Percentiles rank a stretch among this genome's conserved stretches.
phyloP scores from a whole-genome alignment of 2,888 invertebrate genomes.

The Clistopyga incitator region DNA sequence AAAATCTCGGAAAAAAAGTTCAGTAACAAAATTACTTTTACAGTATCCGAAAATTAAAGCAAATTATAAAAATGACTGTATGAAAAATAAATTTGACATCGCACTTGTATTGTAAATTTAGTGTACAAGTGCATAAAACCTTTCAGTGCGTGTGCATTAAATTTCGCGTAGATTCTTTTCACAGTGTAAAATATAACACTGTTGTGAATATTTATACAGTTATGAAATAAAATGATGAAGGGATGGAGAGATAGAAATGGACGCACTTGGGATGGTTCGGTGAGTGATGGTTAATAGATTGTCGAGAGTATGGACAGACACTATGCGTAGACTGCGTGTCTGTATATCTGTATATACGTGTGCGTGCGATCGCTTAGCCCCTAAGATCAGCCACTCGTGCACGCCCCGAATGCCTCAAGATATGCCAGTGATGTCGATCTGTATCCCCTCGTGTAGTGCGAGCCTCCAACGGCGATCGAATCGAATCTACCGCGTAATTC shows the following conservation, averaged over 20 bases:
- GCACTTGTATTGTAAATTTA: too few species aligned
- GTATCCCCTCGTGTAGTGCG: slow-evolving; percentile 9
- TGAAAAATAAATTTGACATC: too few species aligned
- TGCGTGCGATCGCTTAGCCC: slow-evolving; percentile 34
- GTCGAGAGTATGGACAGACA: slow-evolving; percentile 8
- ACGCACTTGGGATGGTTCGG: neutral
- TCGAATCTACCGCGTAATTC: slow-evolving; percentile 32
- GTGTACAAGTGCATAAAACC: too few species aligned
- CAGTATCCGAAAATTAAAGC: too few species aligned
- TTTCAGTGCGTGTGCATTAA: too few species aligned
- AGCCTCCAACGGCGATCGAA: slow-evolving; percentile 2
- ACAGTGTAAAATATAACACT: neutral
- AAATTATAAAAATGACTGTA: too few species aligned
- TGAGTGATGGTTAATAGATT: slow-evolving; percentile 36
- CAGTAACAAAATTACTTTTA: too few species aligned
- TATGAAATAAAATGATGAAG: neutral
- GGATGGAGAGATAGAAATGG: neutral
- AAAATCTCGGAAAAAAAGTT: too few species aligned
- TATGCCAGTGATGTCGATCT: slow-evolving; percentile 24
- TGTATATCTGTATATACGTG: neutral
- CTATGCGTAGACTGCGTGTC: neutral
- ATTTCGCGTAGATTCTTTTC: too few species aligned
- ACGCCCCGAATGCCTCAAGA: slow-evolving; percentile 22
- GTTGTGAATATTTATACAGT: neutral
- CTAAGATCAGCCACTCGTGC: slow-evolving; percentile 19